These are phyloP conservation scores for Protula sp. DNA, from an alignment of 2,888 invertebrate genomes.

Conservation along the genomic window DNA sequence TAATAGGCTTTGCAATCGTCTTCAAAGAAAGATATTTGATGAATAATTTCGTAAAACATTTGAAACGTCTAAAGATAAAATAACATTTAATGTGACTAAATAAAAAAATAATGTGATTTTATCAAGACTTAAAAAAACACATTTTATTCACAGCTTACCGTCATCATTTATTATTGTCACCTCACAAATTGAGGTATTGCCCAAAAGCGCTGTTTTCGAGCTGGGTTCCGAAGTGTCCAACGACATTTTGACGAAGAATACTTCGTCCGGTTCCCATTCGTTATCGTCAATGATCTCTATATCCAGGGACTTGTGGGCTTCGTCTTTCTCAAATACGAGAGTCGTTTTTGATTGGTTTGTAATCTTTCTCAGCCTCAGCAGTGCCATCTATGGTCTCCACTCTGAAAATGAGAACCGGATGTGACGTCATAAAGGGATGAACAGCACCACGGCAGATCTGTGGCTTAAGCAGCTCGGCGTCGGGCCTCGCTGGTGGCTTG, in stretches of 20 bases:
- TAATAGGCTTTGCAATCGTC: no score
- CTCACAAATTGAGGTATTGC: slow-evolving; percentile 58
- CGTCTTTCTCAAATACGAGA: slow-evolving; percentile 57
- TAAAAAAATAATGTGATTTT: no score
- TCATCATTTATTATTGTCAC: slow-evolving; percentile 62
- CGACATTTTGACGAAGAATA: slow-evolving; percentile 58
- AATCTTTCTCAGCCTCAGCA: slow-evolving; percentile 59
- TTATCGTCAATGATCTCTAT: slow-evolving; percentile 60
- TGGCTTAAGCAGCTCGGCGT: no score
- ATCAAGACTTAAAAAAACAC: no score
- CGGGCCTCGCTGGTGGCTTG: no score
- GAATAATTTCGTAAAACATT: no score
- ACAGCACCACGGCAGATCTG: no score
- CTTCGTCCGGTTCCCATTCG: slow-evolving; percentile 63
- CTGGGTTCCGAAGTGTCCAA: slow-evolving; percentile 17
- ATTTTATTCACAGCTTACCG: slow-evolving; percentile 55
- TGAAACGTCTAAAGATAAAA: no score
- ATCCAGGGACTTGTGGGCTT: slow-evolving; percentile 55
- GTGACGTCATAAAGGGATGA: no score
- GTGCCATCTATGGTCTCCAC: slow-evolving; percentile 60
- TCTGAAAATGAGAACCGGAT: slow-evolving; percentile 3
- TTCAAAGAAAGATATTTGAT: no score
- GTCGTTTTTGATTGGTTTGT: slow-evolving; percentile 57
- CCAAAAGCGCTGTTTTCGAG: slow-evolving; percentile 12
- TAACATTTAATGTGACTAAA: no score